Base-by-base conservation (phyloP, 1,140 invertebrate genomes). In the Drosophila tsacasi region DNA sequence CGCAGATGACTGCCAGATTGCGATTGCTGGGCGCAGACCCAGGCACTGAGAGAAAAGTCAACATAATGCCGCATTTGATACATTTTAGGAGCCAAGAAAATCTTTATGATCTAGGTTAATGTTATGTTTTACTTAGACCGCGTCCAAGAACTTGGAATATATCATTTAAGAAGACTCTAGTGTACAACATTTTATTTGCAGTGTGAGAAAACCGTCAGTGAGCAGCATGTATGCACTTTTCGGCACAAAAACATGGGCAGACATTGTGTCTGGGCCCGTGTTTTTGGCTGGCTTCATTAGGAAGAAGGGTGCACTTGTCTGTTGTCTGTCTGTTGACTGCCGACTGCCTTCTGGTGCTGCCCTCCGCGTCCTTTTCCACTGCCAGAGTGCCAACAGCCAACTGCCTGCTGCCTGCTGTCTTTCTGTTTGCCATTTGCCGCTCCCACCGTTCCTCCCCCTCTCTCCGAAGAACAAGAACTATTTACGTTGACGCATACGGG, bases 271-370 rank as follows among this genome's bases (percentile, higher is more conserved):
- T 80, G 55, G 61, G 60, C 23, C 37, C 47, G 64, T 65, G 79
- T 77, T 67, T 86, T 82, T 86, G 83, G 83, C 71, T 86, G 83
- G 79, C 83, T 86, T 86, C 83, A 86, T 86, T 86, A 86, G 83
- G 65, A 64, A 68, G 55, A 82, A 80, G 61, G 66, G 67, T 68
- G 80, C 77, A 84, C 80, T 87, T 87, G 77, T 84, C 84, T 71
- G 67, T 79, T 84, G 81, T 83, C 80, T 82, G 76, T 80, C 68
- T 79, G 57, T 64, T 61, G 67, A 50, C 63, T 68, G 37, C 47
- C 30, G 66, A 27, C 64, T 71, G 63, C 30, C 63, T 69, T 54
- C 19, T 32, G 39, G 27, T 42, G 17, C 17, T 62, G 55, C 58
- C 54, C 54, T 57, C 54, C 54, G 54, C 54, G 21, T 37, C 54